A percentile compares a stretch with the other conserved stretches of the same genome.
These are phyloP conservation scores for Pristiophorus japonicus DNA, from an alignment of 2,113 vertebrate genomes.

Conservation along the genomic window DNA sequence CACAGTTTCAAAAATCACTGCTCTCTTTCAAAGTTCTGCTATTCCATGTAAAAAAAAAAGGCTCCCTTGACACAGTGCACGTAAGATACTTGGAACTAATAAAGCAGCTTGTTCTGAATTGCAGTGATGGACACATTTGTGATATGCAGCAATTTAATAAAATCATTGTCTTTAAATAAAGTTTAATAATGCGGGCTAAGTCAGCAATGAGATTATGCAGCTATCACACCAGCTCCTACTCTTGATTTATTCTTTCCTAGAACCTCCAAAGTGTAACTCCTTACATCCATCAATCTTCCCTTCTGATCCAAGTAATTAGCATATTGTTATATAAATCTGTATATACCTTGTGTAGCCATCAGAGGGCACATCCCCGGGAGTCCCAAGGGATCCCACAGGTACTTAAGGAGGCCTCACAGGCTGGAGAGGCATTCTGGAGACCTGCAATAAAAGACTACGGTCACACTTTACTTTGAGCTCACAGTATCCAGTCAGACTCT, in stretches of 20 bases:
- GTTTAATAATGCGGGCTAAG: neutral
- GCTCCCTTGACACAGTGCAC: neutral
- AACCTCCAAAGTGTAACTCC: neutral
- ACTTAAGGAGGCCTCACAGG: no score
- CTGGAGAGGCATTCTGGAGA: no score
- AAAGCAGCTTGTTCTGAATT: constrained; percentile 7
- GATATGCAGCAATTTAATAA: neutral
- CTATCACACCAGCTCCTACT: neutral
- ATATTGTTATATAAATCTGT: no score
- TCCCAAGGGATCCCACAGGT: no score
- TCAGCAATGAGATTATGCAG: neutral
- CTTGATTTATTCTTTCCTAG: neutral
- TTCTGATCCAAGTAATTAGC: neutral
- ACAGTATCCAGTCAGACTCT: no score
- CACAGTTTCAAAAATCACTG: neutral
- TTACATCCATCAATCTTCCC: neutral
- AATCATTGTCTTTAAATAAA: neutral
- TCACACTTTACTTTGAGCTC: no score
- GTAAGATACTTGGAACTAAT: neutral
- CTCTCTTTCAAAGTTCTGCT: neutral
- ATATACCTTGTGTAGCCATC: no score
- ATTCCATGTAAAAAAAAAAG: neutral
- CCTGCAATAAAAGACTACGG: no score
- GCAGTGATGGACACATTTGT: neutral
- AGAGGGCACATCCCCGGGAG: no score